Percentiles rank a stretch among this genome's conserved stretches.
Conservation (phyloP, 2,888 invertebrate species). For the Drosophila mettleri region DNA sequence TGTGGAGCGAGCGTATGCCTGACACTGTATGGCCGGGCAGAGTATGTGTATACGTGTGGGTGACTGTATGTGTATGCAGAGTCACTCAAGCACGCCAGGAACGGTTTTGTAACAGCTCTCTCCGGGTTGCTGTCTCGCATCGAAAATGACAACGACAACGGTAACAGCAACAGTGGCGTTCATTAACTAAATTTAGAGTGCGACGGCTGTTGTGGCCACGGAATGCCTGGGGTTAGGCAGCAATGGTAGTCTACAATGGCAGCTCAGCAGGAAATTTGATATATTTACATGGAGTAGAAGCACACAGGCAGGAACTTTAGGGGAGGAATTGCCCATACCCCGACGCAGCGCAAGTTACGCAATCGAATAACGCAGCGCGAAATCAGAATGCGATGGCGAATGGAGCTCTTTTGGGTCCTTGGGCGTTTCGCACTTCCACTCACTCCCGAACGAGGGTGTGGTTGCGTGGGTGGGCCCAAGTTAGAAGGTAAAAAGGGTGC, state of each 20-base stretch:
- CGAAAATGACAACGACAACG: conserved; percentile 27
- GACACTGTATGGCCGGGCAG: conserved; percentile 19
- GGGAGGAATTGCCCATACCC: conserved; percentile 26
- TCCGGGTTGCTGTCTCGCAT: conserved; percentile 14
- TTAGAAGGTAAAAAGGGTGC: background rate
- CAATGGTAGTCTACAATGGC: conserved; percentile 27
- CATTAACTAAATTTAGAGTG: conserved; percentile 80
- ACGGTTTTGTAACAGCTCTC: conserved; percentile 12
- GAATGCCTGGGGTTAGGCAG: conserved; percentile 17
- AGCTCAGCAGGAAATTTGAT: conserved; percentile 64
- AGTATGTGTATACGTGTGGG: conserved; percentile 4
- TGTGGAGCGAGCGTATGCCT: too few relatives aligned
- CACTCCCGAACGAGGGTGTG: conserved; percentile 37
- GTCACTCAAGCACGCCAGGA: conserved; percentile 18
- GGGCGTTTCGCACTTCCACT: conserved; percentile 63
- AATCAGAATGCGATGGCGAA: conserved; percentile 55
- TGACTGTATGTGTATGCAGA: conserved; percentile 7
- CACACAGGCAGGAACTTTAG: conserved; percentile 11
- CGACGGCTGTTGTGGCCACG: conserved; percentile 67
- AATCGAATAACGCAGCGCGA: conserved; percentile 69
- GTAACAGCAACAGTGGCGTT: conserved; percentile 52
- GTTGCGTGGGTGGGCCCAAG: conserved; percentile 34
- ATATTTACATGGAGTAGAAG: conserved; percentile 56
- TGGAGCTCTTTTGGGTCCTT: conserved; percentile 46
- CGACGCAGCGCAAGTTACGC: conserved; percentile 63